phyloP scores from a whole-genome alignment of 35 echinoderm and acorn worm genomes.

The Stichopus chloronotus region DNA sequence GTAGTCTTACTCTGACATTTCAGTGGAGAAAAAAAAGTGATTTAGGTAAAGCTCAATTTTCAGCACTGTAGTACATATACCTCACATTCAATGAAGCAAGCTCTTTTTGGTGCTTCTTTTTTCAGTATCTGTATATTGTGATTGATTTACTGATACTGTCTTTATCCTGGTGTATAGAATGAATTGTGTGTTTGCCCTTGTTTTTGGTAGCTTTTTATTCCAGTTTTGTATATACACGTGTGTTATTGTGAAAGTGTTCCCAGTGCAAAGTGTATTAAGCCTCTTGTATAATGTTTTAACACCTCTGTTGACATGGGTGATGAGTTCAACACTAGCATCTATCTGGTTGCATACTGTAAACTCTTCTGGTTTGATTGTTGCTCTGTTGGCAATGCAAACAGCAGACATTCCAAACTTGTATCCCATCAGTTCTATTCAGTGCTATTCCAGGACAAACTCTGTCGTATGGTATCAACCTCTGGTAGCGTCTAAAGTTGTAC shows the following conservation, averaged over 20 bases:
- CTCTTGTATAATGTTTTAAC: too few relatives aligned
- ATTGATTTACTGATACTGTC: too few relatives aligned
- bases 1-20: too few relatives aligned
- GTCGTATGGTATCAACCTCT: neutral
- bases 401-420: neutral
- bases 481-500: neutral
- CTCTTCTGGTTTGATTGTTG: neutral
- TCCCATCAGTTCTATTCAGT: neutral
- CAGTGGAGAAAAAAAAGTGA: too few relatives aligned
- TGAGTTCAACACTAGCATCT: neutral
- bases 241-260: neutral
- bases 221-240: neutral
- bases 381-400: neutral
- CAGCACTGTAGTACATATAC: too few relatives aligned
- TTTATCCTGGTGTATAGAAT: too few relatives aligned
- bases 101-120: too few relatives aligned
- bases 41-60: too few relatives aligned
- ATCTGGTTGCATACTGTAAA: neutral
- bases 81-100: too few relatives aligned
- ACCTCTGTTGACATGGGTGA: neutral
- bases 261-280: neutral
- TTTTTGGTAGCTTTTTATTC: too few relatives aligned
- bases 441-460: neutral
- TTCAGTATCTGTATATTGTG: too few relatives aligned
- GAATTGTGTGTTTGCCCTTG: too few relatives aligned